Percentiles rank a stretch among this genome's conserved stretches.
Conservation (phyloP, 2,797 vertebrate species). For the Microcaecilia unicolor region DNA sequence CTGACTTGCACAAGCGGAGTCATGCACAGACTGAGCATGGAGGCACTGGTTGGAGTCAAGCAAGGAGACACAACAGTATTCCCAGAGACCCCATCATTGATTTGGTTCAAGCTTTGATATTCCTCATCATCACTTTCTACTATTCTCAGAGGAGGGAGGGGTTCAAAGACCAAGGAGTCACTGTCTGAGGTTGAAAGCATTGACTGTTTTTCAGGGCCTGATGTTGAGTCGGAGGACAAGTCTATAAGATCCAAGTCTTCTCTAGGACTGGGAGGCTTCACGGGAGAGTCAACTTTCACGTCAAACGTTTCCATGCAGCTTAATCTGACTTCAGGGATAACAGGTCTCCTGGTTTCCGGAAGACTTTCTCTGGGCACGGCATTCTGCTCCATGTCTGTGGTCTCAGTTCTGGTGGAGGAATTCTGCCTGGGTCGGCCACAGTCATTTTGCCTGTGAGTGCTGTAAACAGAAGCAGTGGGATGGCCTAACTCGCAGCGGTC, state of each 20-base stretch:
- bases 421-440: slow-evolving; percentile 47
- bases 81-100: slow-evolving; percentile 43
- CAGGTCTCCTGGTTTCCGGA: slow-evolving; percentile 58
- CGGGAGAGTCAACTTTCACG: slow-evolving; percentile 67
- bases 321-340: slow-evolving; percentile 91
- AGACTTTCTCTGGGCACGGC: slow-evolving; percentile 41
- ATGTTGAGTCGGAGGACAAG: slow-evolving; percentile 89
- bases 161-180: slow-evolving; percentile 91
- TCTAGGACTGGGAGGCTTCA: slow-evolving; percentile 47
- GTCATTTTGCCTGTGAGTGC: slow-evolving; percentile 41
- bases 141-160: slow-evolving; percentile 85
- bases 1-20: slow-evolving; percentile 82
- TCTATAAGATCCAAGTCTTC: slow-evolving; percentile 93
- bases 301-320: slow-evolving; percentile 95
- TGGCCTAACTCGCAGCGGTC: slow-evolving; percentile 83
- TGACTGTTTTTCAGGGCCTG: slow-evolving; percentile 86
- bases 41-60: slow-evolving; percentile 48
- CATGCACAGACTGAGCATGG: slow-evolving; percentile 60
- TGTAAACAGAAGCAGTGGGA: slow-evolving; percentile 42
- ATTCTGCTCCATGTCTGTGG: slow-evolving; percentile 49
- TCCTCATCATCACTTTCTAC: slow-evolving; percentile 95
- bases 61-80: slow-evolving; percentile 40
- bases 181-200: slow-evolving; percentile 88
- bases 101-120: slow-evolving; percentile 39
- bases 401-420: slow-evolving; percentile 47